phyloP scores from a whole-genome alignment of 2,797 vertebrate species.

The Fratercula arctica region DNA sequence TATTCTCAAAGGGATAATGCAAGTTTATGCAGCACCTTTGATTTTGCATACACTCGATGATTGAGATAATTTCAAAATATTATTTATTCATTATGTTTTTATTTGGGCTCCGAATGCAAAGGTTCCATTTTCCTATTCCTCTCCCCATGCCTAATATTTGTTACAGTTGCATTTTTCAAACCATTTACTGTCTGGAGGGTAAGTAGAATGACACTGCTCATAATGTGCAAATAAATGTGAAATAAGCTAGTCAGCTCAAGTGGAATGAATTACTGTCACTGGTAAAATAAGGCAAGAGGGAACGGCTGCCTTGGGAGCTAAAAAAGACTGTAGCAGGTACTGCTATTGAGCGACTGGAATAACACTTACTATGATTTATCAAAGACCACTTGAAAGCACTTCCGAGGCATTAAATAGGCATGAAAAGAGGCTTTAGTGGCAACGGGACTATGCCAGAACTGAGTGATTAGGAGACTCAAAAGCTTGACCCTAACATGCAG shows the following conservation, averaged over 20 bases:
- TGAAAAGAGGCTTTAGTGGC: constrained; percentile 80
- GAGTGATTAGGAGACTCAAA: constrained; percentile 65
- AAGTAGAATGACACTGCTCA: constrained; percentile 75
- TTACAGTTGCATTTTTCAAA: constrained; percentile 75
- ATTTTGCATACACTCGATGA: constrained; percentile 60
- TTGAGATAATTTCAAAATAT: constrained; percentile 69
- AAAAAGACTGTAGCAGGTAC: constrained; percentile 75
- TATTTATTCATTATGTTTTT: constrained; percentile 76
- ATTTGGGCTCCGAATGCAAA: constrained; percentile 53
- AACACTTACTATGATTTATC: constrained; percentile 86
- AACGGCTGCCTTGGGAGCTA: constrained; percentile 79
- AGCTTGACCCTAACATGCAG: constrained; percentile 41
- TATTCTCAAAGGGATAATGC: constrained; percentile 61
- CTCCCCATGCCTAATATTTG: constrained; percentile 62
- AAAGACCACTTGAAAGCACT: constrained; percentile 92
- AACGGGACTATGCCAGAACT: constrained; percentile 67
- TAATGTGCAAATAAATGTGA: constrained; percentile 76
- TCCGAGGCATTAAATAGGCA: constrained; percentile 86
- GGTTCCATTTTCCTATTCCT: constrained; percentile 35
- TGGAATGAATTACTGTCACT: constrained; percentile 78
- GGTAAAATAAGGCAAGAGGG: constrained; percentile 76
- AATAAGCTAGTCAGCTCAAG: constrained; percentile 74
- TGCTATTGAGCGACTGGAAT: constrained; percentile 80
- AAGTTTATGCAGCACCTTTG: constrained; percentile 67
- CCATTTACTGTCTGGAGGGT: constrained; percentile 73